These are phyloP conservation scores for Drosophila multiciliata DNA, from an alignment of 2,888 invertebrate genomes.

Conservation along the genomic window DNA sequence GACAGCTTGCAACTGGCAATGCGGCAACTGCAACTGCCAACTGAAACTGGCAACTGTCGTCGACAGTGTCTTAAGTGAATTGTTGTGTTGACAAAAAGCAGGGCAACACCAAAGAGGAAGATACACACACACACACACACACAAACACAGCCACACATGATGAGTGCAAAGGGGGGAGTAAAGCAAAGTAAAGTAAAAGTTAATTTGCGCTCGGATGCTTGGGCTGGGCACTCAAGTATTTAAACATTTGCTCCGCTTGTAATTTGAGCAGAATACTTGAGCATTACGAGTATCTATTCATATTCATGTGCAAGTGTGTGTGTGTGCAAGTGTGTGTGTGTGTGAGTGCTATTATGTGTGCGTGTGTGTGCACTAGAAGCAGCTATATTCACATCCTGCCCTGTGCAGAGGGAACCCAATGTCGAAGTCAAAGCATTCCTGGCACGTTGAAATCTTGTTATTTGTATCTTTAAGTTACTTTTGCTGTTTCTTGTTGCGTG, in stretches of 20 bases:
- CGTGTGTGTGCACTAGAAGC: slow-evolving; percentile 12
- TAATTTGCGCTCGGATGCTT: slow-evolving; percentile 65
- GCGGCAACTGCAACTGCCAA: slow-evolving; percentile 14
- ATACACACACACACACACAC: not conserved
- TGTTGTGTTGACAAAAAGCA: slow-evolving; percentile 76
- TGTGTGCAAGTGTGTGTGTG: not conserved
- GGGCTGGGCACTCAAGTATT: slow-evolving; percentile 76
- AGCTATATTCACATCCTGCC: slow-evolving; percentile 10
- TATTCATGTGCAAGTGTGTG: slow-evolving; percentile 23
- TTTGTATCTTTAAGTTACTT: slow-evolving; percentile 79
- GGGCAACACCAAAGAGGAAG: slow-evolving; percentile 43
- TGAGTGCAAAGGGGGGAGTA: slow-evolving; percentile 29
- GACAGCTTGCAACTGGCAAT: slow-evolving; percentile 23
- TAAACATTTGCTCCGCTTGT: slow-evolving; percentile 78
- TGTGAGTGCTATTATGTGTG: slow-evolving; percentile 10
- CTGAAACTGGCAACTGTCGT: slow-evolving; percentile 33
- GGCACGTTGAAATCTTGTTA: slow-evolving; percentile 66
- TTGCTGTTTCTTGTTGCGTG: slow-evolving; percentile 65
- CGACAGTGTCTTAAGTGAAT: slow-evolving; percentile 71
- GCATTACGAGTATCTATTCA: slow-evolving; percentile 61
- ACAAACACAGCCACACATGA: not conserved
- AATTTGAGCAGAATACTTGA: slow-evolving; percentile 73
- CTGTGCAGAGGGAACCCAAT: slow-evolving; percentile 2
- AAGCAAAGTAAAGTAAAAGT: slow-evolving; percentile 59
- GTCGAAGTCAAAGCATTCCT: slow-evolving; percentile 39